These are phyloP conservation scores for Holothuria glaberrima DNA, from an alignment of 35 echinoderm and acorn worm genomes.

Conservation along the genomic window DNA sequence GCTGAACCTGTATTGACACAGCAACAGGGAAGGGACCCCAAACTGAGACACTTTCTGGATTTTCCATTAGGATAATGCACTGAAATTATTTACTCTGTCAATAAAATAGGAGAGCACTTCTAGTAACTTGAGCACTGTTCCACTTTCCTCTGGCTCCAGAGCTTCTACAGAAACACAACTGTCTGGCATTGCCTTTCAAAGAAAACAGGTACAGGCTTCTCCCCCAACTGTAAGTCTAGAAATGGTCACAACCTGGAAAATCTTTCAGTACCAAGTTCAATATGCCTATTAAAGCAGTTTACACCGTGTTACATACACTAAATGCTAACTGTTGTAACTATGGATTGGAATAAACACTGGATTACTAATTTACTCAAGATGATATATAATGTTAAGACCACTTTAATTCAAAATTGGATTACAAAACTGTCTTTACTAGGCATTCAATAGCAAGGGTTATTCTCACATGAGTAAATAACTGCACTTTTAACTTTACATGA, in stretches of 20 bases:
- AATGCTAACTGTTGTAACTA: background rate
- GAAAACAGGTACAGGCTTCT: constrained; percentile 25
- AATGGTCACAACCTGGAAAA: constrained; percentile 17
- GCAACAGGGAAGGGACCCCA: constrained; percentile 16
- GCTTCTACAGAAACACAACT: background rate
- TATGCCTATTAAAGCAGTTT: background rate
- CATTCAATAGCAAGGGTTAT: no score
- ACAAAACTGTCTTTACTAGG: no score
- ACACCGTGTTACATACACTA: background rate
- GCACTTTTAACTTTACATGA: no score
- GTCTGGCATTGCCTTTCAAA: constrained; percentile 12
- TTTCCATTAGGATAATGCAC: background rate
- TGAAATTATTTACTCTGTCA: constrained; percentile 44
- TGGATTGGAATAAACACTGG: background rate
- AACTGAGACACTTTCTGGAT: constrained; percentile 19
- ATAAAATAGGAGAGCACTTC: constrained; percentile 33
- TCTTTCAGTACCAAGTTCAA: background rate
- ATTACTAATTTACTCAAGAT: background rate
- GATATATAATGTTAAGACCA: no score
- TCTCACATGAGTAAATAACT: no score
- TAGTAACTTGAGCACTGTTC: constrained; percentile 45
- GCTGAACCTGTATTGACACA: constrained; percentile 27
- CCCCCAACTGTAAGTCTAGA: background rate
- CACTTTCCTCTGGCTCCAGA: constrained; percentile 36
- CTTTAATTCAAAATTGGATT: no score